Percentiles rank a stretch among this genome's conserved stretches.
Evolutionary conservation across 2,888 invertebrate species (phyloP).

Genomic region (Tuta absoluta): DNA sequence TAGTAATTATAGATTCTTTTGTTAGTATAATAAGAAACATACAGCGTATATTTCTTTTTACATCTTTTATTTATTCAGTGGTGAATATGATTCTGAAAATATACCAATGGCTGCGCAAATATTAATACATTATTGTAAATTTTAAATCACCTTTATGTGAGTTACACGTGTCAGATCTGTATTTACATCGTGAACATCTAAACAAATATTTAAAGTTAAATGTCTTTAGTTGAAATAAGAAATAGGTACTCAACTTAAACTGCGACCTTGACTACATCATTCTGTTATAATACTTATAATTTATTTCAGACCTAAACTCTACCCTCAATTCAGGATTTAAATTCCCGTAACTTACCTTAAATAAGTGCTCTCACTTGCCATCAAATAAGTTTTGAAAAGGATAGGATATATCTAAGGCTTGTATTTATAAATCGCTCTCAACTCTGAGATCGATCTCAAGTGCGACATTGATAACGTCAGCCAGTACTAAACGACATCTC

Average conservation of each 20-base stretch:
- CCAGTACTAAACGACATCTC: too few relatives aligned
- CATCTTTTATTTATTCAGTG: neutral
- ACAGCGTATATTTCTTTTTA: too few relatives aligned
- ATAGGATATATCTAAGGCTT: too few relatives aligned
- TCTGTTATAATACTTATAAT: too few relatives aligned
- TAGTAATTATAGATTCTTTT: neutral
- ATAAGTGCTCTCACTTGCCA: too few relatives aligned
- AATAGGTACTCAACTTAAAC: neutral
- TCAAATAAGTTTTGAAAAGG: too few relatives aligned
- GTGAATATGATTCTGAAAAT: neutral
- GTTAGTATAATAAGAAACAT: neutral
- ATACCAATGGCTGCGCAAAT: neutral
- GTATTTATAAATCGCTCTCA: too few relatives aligned
- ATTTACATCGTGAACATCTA: neutral
- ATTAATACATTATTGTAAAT: neutral
- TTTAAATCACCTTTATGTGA: neutral
- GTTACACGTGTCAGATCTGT: neutral
- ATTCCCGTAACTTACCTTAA: too few relatives aligned
- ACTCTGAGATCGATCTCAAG: too few relatives aligned
- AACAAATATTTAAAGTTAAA: constrained; percentile 6
- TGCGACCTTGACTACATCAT: neutral
- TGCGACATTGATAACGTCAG: too few relatives aligned
- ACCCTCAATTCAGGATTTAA: too few relatives aligned
- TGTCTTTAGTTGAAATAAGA: neutral
- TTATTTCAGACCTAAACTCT: too few relatives aligned